Evolutionary conservation across 2,888 invertebrate species (phyloP).

Genomic region (Lepidochrysops patricia): DNA sequence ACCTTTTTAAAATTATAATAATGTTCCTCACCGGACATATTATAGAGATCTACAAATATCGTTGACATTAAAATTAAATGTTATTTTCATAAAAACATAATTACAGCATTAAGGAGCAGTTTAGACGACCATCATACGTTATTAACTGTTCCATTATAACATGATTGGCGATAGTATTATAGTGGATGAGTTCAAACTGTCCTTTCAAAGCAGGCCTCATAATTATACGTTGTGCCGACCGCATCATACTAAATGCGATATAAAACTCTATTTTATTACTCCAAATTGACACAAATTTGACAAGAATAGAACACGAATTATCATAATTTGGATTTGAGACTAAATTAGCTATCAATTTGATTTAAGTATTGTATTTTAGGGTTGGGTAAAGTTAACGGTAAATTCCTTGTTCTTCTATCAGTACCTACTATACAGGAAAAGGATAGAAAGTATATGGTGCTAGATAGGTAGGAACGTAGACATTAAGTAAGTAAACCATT

Average conservation of each 20-base stretch:
- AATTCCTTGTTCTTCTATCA: too few relatives aligned
- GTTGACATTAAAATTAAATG: not conserved
- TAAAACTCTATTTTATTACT: conserved; percentile 71
- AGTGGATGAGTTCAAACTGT: conserved; percentile 22
- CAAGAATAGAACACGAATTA: conserved; percentile 50
- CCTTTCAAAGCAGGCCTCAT: conserved; percentile 32
- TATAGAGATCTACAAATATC: not conserved
- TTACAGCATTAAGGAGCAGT: conserved; percentile 50
- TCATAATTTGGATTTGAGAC: conserved; percentile 46
- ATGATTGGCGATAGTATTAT: conserved; percentile 17
- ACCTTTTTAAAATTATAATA: not conserved
- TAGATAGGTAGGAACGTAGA: too few relatives aligned
- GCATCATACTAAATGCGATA: conserved; percentile 69
- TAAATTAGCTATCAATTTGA: not conserved
- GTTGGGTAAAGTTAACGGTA: not conserved
- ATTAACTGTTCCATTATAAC: conserved; percentile 5
- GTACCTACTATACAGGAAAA: too few relatives aligned
- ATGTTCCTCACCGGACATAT: not conserved
- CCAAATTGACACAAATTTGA: conserved; percentile 68
- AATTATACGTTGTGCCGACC: conserved; percentile 55
- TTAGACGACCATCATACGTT: conserved; percentile 20
- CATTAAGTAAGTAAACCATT: too few relatives aligned
- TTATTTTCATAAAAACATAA: conserved; percentile 27
- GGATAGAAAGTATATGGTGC: too few relatives aligned
- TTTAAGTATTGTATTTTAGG: not conserved